These are phyloP conservation scores for Caenorhabditis becei DNA, from an alignment of 2,888 invertebrate genomes.

Conservation along the genomic window DNA sequence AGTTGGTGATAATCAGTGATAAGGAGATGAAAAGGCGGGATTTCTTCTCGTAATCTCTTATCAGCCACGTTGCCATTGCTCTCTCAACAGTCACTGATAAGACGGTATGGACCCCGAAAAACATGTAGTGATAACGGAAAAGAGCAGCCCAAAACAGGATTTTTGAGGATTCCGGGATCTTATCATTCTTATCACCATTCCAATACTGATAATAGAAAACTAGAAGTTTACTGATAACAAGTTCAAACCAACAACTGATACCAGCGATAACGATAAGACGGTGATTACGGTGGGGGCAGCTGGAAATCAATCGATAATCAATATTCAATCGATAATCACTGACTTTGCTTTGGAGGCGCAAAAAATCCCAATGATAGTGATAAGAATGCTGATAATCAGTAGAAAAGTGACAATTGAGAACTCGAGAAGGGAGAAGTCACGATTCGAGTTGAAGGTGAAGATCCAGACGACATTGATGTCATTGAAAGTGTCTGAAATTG, in stretches of 20 bases:
- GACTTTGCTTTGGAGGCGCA: conserved; percentile 33
- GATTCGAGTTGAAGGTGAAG: conserved; percentile 48
- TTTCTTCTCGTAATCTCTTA: conserved; percentile 50
- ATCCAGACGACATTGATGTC: conserved; percentile 49
- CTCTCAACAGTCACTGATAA: conserved; percentile 31
- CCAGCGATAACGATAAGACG: conserved; percentile 21
- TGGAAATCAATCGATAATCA: conserved; percentile 7
- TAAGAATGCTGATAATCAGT: not conserved
- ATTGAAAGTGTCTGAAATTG: conserved; percentile 22
- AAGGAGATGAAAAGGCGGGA: conserved; percentile 26
- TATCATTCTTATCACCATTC: no score
- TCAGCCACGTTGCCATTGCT: conserved; percentile 30
- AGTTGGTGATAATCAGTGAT: not conserved
- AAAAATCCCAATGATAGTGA: conserved; percentile 22
- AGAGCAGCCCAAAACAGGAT: conserved; percentile 44
- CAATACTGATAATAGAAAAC: conserved; percentile 32
- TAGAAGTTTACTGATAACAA: conserved; percentile 33
- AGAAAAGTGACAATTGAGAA: conserved; percentile 17
- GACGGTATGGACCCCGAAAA: conserved; percentile 36
- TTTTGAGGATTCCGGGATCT: not conserved
- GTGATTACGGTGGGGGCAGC: conserved; percentile 38
- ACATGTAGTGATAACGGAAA: conserved; percentile 56
- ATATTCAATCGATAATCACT: not conserved
- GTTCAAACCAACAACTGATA: conserved; percentile 30
- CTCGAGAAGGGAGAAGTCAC: conserved; percentile 9